Percentiles rank a stretch among this genome's conserved stretches.
Conservation (phyloP, 2,113 vertebrate species). For the Hippocampus barbouri region DNA sequence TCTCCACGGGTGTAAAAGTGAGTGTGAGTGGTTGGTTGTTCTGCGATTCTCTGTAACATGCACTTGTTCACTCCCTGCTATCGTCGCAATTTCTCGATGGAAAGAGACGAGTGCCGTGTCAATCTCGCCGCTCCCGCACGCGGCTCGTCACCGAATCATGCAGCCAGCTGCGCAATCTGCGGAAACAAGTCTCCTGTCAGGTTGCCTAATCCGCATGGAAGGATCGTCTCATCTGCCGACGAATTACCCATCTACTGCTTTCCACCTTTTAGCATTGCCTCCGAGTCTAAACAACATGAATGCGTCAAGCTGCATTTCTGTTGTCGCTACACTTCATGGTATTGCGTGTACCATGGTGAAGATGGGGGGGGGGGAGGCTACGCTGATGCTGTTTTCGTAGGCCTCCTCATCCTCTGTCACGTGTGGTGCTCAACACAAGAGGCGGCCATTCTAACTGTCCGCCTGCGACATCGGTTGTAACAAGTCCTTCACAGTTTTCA, state of each 20-base stretch:
- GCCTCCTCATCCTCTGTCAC: conserved; percentile 49
- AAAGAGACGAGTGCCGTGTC: neutral
- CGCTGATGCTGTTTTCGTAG: conserved; percentile 51
- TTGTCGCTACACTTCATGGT: neutral
- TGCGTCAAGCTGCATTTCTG: neutral
- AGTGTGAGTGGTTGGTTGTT: too few relatives aligned
- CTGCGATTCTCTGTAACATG: too few relatives aligned
- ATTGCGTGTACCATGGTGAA: conserved; percentile 32
- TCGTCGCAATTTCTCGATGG: neutral
- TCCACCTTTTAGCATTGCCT: too few relatives aligned
- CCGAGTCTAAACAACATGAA: neutral
- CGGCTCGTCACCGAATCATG: neutral
- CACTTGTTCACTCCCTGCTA: too few relatives aligned
- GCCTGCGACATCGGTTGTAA: conserved; percentile 56
- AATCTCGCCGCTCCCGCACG: neutral
- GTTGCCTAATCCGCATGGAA: too few relatives aligned
- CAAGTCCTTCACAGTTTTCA: conserved; percentile 59
- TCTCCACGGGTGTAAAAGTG: too few relatives aligned
- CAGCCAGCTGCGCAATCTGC: neutral
- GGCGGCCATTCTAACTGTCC: conserved; percentile 51
- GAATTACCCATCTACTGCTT: too few relatives aligned
- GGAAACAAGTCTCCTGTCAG: neutral
- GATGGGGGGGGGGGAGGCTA: neutral
- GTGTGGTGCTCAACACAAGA: conserved; percentile 47
- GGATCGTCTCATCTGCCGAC: too few relatives aligned